phyloP scores from a whole-genome alignment of 1,140 invertebrate species.

The Heliconius hewitsoni region DNA sequence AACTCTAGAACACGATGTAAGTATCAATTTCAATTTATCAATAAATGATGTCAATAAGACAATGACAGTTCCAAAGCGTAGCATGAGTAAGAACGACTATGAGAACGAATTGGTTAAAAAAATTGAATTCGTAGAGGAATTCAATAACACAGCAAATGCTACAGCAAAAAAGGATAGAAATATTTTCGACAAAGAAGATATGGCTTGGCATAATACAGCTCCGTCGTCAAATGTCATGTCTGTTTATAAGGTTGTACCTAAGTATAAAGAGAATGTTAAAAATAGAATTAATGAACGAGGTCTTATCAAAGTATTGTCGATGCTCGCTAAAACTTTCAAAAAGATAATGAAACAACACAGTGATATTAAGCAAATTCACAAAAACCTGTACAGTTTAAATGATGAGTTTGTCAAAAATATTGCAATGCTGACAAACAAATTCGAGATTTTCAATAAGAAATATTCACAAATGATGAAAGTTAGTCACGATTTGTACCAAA shows the following conservation, averaged over 20 bases:
- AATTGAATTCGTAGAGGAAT: conserved; percentile 45
- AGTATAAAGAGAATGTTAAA: conserved; percentile 42
- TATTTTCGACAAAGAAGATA: conserved; percentile 53
- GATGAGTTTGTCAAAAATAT: conserved; percentile 60
- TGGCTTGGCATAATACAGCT: conserved; percentile 51
- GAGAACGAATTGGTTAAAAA: conserved; percentile 51
- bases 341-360: conserved; percentile 72
- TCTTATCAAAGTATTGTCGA: conserved; percentile 64
- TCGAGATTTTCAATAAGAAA: conserved; percentile 62
- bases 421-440: conserved; percentile 49
- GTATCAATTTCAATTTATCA: not conserved
- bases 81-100: conserved; percentile 36
- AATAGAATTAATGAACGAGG: conserved; percentile 63
- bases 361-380: conserved; percentile 64
- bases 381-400: conserved; percentile 51
- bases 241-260: conserved; percentile 55
- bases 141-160: conserved; percentile 47
- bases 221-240: conserved; percentile 43
- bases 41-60: conserved; percentile 15
- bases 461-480: conserved; percentile 53
- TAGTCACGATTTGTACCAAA: conserved; percentile 51
- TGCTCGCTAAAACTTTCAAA: conserved; percentile 70
- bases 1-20: not conserved
- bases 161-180: conserved; percentile 48
- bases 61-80: conserved; percentile 47